Conservation (phyloP, 2,113 vertebrate genomes). For the Blennius ocellaris region DNA sequence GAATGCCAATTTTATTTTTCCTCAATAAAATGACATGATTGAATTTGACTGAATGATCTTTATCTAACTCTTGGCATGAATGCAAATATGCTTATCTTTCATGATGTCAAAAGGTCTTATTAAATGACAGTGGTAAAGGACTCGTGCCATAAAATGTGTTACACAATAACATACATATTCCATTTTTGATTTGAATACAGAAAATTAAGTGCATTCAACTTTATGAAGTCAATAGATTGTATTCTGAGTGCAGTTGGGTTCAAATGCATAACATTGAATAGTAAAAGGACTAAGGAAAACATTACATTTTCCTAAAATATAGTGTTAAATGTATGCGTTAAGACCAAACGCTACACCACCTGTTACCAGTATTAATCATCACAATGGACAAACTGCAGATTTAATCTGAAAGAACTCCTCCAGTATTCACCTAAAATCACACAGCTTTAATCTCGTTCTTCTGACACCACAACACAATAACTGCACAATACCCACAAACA, state of each 20-base stretch:
- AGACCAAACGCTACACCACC: slow-evolving; percentile 28
- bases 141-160: background rate
- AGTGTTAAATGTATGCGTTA: slow-evolving; percentile 22
- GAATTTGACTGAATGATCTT: background rate
- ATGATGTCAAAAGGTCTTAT: slow-evolving; percentile 2
- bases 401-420: slow-evolving; percentile 18
- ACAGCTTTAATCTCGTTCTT: slow-evolving; percentile 18
- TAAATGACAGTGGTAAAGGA: background rate
- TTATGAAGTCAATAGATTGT: background rate
- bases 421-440: background rate
- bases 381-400: background rate
- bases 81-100: background rate
- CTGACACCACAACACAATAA: slow-evolving; percentile 14
- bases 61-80: slow-evolving; percentile 3
- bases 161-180: background rate
- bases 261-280: slow-evolving; percentile 2
- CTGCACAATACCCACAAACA: slow-evolving; percentile 13
- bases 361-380: slow-evolving; percentile 23
- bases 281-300: slow-evolving; percentile 14
- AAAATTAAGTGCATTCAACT: background rate
- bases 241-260: slow-evolving; percentile 7
- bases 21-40: no score
- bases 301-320: slow-evolving; percentile 13
- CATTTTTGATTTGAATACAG: background rate
- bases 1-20: no score